A percentile compares a stretch with the other conserved stretches of the same genome.
Evolutionary conservation across 2,113 vertebrate genomes (phyloP).

Genomic region (Ondatra zibethicus): DNA sequence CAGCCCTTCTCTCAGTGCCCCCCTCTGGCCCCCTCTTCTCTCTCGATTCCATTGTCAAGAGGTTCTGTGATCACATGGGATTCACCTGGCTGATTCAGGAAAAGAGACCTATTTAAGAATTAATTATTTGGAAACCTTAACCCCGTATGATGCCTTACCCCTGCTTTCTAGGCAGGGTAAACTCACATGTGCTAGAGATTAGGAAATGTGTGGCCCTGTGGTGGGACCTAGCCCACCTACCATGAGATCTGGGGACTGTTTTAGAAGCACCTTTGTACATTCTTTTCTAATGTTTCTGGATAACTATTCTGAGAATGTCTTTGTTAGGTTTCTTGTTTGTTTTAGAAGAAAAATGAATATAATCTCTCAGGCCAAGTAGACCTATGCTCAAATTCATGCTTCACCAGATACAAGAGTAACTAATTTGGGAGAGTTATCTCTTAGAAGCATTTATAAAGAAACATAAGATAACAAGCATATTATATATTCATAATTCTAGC

Average conservation of each 20-base stretch:
- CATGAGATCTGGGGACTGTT: not conserved
- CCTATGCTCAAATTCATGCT: conserved; percentile 25
- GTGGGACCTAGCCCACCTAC: not conserved
- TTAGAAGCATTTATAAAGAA: not conserved
- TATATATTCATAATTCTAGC: not conserved
- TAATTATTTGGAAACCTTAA: not conserved
- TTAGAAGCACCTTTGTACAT: not conserved
- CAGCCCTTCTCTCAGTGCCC: not conserved
- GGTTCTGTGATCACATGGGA: not conserved
- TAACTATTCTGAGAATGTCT: not conserved
- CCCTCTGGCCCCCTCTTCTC: not conserved
- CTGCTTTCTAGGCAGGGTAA: not conserved
- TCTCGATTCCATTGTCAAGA: not conserved
- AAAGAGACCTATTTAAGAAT: not conserved
- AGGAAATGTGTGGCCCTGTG: not conserved
- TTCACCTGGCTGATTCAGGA: not conserved
- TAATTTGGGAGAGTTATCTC: not conserved
- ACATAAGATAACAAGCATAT: not conserved
- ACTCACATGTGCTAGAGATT: not conserved
- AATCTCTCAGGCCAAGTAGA: not conserved
- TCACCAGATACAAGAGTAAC: not conserved
- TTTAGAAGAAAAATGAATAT: conserved; percentile 28
- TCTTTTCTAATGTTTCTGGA: not conserved
- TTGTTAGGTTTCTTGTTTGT: not conserved
- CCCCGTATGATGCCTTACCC: not conserved